A percentile compares a stretch with the other conserved stretches of the same genome.
Evolutionary conservation across 1,140 invertebrate genomes (phyloP).

Genomic region (Magallana angulata): DNA sequence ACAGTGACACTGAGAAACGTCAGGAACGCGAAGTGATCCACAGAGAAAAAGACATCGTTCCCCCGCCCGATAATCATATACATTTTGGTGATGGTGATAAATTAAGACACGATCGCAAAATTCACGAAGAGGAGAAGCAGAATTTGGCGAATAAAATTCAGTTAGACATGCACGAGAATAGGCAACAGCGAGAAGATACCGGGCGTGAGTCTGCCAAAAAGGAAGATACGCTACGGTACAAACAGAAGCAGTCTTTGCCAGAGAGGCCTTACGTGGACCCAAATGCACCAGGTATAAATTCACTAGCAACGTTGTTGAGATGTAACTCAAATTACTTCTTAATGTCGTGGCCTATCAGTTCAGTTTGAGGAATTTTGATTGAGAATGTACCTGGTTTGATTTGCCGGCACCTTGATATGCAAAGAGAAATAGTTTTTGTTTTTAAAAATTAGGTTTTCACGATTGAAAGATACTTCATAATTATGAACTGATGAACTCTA

Average conservation of each 20-base stretch:
- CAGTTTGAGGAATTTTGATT: no score
- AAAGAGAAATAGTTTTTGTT: no score
- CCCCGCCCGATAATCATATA: conserved; percentile 4
- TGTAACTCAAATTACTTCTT: no score
- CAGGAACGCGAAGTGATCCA: conserved; percentile 39
- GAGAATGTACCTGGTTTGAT: no score
- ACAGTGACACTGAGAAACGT: conserved; percentile 47
- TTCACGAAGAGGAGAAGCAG: conserved; percentile 45
- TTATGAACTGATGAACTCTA: no score
- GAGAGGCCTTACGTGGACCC: conserved; percentile 48
- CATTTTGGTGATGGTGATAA: conserved; percentile 2
- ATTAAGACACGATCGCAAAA: conserved; percentile 32
- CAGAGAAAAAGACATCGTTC: not conserved
- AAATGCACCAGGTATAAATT: conserved; percentile 62
- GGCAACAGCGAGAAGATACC: conserved; percentile 19
- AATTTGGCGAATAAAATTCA: conserved; percentile 40
- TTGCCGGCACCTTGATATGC: no score
- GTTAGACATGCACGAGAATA: conserved; percentile 41
- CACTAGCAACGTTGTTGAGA: no score
- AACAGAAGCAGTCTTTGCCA: conserved; percentile 41
- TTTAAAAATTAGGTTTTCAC: no score
- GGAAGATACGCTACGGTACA: conserved; percentile 44
- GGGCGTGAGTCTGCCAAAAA: conserved; percentile 3
- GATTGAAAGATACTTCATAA: no score
- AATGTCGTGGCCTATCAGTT: no score